A percentile compares a stretch with the other conserved stretches of the same genome.
Conservation (phyloP, 92 coral and sea anemone genomes). For the Pocillopora meandrina region DNA sequence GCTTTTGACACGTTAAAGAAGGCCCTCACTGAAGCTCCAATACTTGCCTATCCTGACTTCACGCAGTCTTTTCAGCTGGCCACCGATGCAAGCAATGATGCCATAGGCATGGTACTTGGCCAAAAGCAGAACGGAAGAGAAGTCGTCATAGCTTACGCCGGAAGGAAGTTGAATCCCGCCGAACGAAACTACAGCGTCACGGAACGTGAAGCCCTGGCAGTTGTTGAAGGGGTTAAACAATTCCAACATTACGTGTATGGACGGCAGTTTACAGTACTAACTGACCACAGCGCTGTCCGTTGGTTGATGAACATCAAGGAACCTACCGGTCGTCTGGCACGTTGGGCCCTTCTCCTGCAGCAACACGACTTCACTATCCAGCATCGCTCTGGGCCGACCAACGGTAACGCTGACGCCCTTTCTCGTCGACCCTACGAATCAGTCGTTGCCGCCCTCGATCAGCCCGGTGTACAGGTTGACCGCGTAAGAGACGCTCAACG, state of each 20-base stretch:
- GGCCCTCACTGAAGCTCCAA: constrained; percentile 28
- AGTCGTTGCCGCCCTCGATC: no score
- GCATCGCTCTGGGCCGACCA: constrained; percentile 10
- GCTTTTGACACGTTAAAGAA: constrained; percentile 50
- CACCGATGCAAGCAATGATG: constrained; percentile 42
- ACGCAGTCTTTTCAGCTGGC: not conserved
- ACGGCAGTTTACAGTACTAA: constrained; percentile 25
- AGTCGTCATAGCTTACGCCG: constrained; percentile 58
- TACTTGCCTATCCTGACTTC: constrained; percentile 34
- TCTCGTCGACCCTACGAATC: not conserved
- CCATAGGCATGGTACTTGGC: constrained; percentile 42
- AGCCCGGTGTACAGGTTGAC: no score
- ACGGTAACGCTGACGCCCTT: constrained; percentile 32
- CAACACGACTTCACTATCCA: constrained; percentile 31
- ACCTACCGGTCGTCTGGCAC: constrained; percentile 34
- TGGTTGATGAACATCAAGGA: constrained; percentile 57
- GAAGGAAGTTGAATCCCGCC: constrained; percentile 49
- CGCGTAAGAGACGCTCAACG: no score
- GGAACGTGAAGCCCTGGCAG: constrained; percentile 63
- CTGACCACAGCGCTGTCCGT: constrained; percentile 49
- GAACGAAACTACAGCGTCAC: constrained; percentile 56
- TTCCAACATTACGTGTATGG: constrained; percentile 57
- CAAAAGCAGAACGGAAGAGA: constrained; percentile 52
- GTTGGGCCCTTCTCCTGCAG: constrained; percentile 39
- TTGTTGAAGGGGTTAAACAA: constrained; percentile 35